Conservation (phyloP, 2,888 invertebrate species). For the Pandemis corylana region DNA sequence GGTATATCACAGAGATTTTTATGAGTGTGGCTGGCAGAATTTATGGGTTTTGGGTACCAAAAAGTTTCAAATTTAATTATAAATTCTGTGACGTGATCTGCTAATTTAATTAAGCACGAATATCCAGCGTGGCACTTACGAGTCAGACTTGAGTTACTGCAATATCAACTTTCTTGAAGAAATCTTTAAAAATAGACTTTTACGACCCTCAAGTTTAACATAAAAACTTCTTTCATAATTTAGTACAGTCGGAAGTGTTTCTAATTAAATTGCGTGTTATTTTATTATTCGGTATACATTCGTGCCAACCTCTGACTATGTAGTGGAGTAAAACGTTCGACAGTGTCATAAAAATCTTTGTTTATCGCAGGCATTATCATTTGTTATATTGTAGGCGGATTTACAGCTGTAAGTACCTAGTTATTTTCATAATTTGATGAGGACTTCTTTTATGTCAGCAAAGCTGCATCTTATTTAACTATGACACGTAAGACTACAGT, state of each 20-base stretch:
- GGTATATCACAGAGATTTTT: too few relatives aligned
- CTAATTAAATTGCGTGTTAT: constrained; percentile 40
- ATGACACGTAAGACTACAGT: neutral
- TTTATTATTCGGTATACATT: constrained; percentile 32
- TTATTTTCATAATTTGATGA: constrained; percentile 22
- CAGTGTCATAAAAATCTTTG: constrained; percentile 37
- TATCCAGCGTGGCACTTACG: constrained; percentile 34
- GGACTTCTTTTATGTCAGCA: neutral
- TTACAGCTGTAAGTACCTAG: constrained; percentile 7
- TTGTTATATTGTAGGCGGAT: constrained; percentile 38
- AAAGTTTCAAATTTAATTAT: constrained; percentile 1
- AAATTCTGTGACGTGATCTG: constrained; percentile 7
- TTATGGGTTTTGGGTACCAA: neutral
- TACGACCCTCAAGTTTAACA: constrained; percentile 35
- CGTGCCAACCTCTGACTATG: constrained; percentile 37
- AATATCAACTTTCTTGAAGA: constrained; percentile 35
- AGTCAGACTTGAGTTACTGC: constrained; percentile 29
- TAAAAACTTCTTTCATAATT: constrained; percentile 40
- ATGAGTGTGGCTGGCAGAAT: neutral
- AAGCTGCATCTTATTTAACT: neutral
- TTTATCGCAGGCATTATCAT: constrained; percentile 38
- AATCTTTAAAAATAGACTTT: constrained; percentile 40
- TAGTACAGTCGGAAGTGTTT: constrained; percentile 40
- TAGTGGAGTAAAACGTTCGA: constrained; percentile 37
- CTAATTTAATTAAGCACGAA: constrained; percentile 36